Evolutionary conservation across 1,140 invertebrate genomes (phyloP), one percentile per base, ranked within the genome.

Genomic region (Fragariocoptes setiger): DNA sequence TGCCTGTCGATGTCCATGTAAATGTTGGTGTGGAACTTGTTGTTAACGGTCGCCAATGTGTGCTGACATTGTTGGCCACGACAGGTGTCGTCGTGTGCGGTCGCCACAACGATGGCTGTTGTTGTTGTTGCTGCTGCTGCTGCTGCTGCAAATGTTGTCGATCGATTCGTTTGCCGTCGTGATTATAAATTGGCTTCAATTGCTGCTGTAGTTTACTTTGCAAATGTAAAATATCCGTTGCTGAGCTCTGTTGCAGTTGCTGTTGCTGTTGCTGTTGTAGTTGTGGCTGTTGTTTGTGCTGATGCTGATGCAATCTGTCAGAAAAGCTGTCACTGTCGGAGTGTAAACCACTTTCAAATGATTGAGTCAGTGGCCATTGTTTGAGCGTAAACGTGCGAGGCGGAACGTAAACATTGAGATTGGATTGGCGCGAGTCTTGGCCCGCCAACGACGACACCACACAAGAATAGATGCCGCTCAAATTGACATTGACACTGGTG

Each of bases 391-490:
- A 31, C 25, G 8, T 8, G 8, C n/a, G 8, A 31, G 25, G 25
- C n/a, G 25, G 25, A 8, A 8, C 8, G 25, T 50, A 52, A 8
- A 52, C 44, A 14, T 47, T 42, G 44, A 52, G 42, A 5, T 43
- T 21, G 19, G 41, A 42, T 20, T 46, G 42, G 19, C 44, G 38
- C 2, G 42, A 42, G 35, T 50, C 48, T 19, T 52, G 48, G 5
- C 45, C 44, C 2, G 48, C 50, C n/a, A 52, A 41, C 12, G 50
- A 52, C 3, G 46, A 39, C 16, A 52, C 48, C 2, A 45, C 25
- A 41, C 50, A 52, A 8, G 50, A 43, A 35, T 49, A 52, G 17
- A 46, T 51, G 13, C 50, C 50, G 15, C 42, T 48, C 21, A 52
- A 19, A 5, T 15, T 19, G 4, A 44, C 21, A 19, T 42, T 25